A percentile compares a stretch with the other conserved stretches of the same genome.
Evolutionary conservation across 2,888 invertebrate genomes (phyloP).

Genomic region (Nemotelus pantherinus): DNA sequence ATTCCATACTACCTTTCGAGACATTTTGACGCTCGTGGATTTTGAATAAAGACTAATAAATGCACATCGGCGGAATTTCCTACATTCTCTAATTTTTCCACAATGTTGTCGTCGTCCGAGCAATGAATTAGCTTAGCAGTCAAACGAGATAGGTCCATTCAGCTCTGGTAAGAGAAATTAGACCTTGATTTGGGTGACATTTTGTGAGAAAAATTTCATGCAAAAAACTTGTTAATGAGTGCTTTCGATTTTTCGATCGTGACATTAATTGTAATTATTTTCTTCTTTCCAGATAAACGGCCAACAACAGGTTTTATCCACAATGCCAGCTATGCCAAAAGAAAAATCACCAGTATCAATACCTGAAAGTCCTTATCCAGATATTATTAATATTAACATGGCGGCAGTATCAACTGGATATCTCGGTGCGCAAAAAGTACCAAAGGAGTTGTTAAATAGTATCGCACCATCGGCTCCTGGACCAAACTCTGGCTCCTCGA

Average conservation of each 20-base stretch:
- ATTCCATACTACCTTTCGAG: no score
- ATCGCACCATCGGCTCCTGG: constrained; percentile 9
- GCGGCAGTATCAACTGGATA: constrained; percentile 24
- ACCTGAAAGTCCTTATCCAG: constrained; percentile 60
- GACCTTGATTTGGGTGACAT: neutral
- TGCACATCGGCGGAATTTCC: no score
- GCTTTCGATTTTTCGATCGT: no score
- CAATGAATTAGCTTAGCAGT: no score
- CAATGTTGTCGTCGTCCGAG: no score
- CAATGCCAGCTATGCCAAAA: constrained; percentile 65
- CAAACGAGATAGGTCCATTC: no score
- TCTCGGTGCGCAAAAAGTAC: constrained; percentile 25
- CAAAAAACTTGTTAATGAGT: no score
- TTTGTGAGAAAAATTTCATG: neutral
- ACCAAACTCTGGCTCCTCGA: neutral
- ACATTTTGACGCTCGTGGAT: no score
- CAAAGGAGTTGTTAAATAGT: constrained; percentile 13
- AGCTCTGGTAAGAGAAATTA: neutral
- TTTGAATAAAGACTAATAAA: no score
- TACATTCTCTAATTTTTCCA: no score
- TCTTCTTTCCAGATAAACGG: constrained; percentile 56
- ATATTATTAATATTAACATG: constrained; percentile 55
- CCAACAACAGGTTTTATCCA: constrained; percentile 57
- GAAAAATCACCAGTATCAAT: constrained; percentile 63
- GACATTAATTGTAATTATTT: no score